Base-by-base conservation (phyloP, 2,888 invertebrate species). In the Sclerodermus sp. region DNA sequence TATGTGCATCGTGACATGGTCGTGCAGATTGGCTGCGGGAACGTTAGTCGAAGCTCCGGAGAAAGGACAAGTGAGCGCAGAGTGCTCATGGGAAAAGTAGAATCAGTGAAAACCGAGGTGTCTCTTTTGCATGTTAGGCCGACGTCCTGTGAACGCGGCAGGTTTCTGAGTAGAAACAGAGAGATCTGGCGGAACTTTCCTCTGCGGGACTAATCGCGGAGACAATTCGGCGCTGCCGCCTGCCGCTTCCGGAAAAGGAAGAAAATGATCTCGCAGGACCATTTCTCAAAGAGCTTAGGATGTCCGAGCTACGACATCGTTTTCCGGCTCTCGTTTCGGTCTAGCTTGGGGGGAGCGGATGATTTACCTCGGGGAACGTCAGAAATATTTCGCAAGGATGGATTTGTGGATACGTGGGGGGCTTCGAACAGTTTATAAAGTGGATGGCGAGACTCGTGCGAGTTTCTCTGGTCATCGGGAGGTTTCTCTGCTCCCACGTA, bases 221-320 rank as follows among this genome's bases (percentile, higher is more conserved):
- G n/a, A n/a, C n/a, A n/a, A n/a, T n/a, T n/a, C n/a, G n/a, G n/a
- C n/a, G 23, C 23, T 8, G 23, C 23, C 3, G 8, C 23, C 23
- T 8, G 23, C 23, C 23, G 3, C 23, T 23, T 23, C 23, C 23
- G 23, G 23, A 23, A 23, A 41, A 42, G 46, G 48, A 49, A 48
- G 49, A 45, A 52, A 48, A 49, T 47, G 37, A 56, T 48, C 18
- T 29, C 30, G 23, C 18, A 40, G 30, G 37, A 43, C 44, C 54
- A 58, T 57, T 57, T 58, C 50, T 58, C 57, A 51, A 17, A 51
- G 45, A 45, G 44, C 48, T 57, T 52, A 56, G 44, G 32, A 48
- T 12, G 46, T 48, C 48, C 57, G 31, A 44, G 42, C 42, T 44
- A 46, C 47, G 43, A 47, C 13, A 13, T 37, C 44, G 18, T 14